Percentiles rank a stretch among this genome's conserved stretches.
Conservation (phyloP, 2,797 vertebrate genomes). For the Argya squamiceps region DNA sequence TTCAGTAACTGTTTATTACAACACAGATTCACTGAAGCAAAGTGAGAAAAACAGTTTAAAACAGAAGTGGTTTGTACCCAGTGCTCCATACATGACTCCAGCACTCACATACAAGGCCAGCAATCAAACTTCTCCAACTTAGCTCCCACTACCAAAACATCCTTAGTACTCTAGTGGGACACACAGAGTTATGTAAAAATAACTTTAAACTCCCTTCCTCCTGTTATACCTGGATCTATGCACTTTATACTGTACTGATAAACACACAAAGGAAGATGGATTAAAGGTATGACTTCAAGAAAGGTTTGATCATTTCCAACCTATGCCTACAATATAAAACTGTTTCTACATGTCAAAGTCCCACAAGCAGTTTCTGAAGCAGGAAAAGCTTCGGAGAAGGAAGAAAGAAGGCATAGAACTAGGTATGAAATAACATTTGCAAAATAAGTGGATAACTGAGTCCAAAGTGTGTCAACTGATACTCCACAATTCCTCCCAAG, state of each 20-base stretch:
- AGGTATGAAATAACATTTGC: background rate
- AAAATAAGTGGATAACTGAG: background rate
- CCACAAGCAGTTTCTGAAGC: background rate
- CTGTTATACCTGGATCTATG: background rate
- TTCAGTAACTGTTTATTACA: background rate
- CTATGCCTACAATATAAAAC: background rate
- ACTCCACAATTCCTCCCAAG: background rate
- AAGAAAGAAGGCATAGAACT: background rate
- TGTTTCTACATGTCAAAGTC: background rate
- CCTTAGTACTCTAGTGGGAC: background rate
- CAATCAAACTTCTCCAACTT: background rate
- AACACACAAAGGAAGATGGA: background rate
- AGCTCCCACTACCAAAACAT: background rate
- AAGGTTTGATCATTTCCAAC: background rate
- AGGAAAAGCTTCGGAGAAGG: background rate
- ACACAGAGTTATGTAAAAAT: rapidly evolving
- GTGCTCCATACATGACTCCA: rapidly evolving
- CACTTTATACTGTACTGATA: background rate
- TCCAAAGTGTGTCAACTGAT: background rate
- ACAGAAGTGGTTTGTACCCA: background rate
- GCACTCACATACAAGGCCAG: background rate
- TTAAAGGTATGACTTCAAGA: background rate
- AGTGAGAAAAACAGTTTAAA: background rate
- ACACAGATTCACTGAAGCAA: background rate
- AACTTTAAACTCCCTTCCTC: background rate